Percentiles rank a stretch among this genome's conserved stretches.
Conservation (phyloP, 2,797 vertebrate species). For the Lemur catta region DNA sequence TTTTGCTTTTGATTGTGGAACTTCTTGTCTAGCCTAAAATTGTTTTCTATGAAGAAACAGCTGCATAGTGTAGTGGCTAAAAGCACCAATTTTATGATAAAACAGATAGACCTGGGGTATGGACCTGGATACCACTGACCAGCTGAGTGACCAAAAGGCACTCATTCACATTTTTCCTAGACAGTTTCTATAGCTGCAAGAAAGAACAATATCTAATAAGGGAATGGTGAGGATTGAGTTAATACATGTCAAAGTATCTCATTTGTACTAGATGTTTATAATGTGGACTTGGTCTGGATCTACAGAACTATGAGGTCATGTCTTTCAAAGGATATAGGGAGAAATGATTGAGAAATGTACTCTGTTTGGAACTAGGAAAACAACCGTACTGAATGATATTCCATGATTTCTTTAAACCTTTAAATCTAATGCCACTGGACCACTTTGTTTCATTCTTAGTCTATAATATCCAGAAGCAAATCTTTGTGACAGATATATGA, state of each 20-base stretch:
- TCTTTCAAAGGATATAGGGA: neutral
- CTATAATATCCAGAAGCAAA: neutral
- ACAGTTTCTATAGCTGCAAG: neutral
- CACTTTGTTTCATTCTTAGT: neutral
- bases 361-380: neutral
- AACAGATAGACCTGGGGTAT: neutral
- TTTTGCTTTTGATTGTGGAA: neutral
- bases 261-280: neutral
- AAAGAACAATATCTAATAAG: neutral
- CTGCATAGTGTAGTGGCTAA: neutral
- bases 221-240: neutral
- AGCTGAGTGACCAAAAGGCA: neutral
- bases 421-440: neutral
- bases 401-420: neutral
- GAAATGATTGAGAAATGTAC: neutral
- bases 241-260: neutral
- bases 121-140: neutral
- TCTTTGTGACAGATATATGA: constrained; percentile 5
- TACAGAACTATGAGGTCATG: neutral
- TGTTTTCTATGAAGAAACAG: neutral
- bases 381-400: neutral
- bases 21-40: neutral
- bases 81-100: neutral
- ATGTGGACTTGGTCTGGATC: neutral
- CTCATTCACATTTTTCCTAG: neutral